Evolutionary conservation across 2,888 invertebrate species (phyloP).

Genomic region (Ernsta delagoae): DNA sequence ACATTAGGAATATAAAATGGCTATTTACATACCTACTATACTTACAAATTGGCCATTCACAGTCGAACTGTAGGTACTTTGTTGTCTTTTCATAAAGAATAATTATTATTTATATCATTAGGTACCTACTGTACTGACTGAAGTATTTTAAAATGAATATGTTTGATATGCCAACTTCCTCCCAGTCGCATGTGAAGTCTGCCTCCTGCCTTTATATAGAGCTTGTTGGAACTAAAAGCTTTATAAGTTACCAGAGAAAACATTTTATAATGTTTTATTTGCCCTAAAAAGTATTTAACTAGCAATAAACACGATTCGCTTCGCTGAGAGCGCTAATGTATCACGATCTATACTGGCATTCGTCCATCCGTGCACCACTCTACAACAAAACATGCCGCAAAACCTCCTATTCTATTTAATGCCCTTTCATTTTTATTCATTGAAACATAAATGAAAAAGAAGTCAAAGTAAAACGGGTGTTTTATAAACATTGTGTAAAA

Average conservation of each 20-base stretch:
- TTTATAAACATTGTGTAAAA: too few relatives aligned
- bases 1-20: too few relatives aligned
- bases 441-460: neutral
- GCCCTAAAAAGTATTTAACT: constrained; percentile 32
- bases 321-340: constrained; percentile 24
- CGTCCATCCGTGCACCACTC: constrained; percentile 15
- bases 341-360: constrained; percentile 19
- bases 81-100: too few relatives aligned
- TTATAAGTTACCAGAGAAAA: constrained; percentile 3
- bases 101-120: too few relatives aligned
- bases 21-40: too few relatives aligned
- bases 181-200: neutral
- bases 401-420: neutral
- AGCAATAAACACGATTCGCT: constrained; percentile 31
- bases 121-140: too few relatives aligned
- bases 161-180: neutral
- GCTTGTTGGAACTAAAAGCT: neutral
- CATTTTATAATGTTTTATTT: constrained; percentile 20
- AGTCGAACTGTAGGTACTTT: too few relatives aligned
- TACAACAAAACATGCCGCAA: neutral
- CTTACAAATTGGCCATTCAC: too few relatives aligned
- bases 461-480: too few relatives aligned
- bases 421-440: neutral
- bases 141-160: too few relatives aligned
- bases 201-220: neutral